Conservation (phyloP, 1,140 invertebrate species). For the Leptinotarsa defecta region DNA sequence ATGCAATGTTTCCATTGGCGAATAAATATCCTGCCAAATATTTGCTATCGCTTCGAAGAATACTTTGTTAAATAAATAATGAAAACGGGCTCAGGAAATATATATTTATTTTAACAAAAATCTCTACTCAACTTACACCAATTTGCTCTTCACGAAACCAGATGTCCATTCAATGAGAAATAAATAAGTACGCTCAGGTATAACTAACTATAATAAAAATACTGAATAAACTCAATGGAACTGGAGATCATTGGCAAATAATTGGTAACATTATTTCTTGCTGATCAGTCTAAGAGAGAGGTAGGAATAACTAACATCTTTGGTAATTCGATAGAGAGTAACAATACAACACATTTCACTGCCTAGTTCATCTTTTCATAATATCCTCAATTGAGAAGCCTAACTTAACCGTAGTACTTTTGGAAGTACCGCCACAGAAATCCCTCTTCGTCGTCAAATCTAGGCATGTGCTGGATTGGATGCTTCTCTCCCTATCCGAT, state of each 20-base stretch:
- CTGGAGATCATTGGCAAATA: not conserved
- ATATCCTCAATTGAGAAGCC: constrained; percentile 84
- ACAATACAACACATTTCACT: constrained; percentile 23
- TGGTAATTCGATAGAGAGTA: constrained; percentile 30
- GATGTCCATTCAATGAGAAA: no score
- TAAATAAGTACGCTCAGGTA: no score
- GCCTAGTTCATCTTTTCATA: constrained; percentile 69
- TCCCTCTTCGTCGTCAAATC: constrained; percentile 47
- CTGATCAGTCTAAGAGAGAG: constrained; percentile 26
- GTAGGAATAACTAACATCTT: constrained; percentile 36
- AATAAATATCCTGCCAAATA: no score
- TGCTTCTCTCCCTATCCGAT: constrained; percentile 24
- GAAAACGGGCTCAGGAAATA: no score
- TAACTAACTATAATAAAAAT: no score
- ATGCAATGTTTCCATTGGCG: no score
- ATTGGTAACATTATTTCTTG: not conserved
- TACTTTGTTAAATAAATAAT: no score
- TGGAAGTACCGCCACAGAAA: constrained; percentile 30
- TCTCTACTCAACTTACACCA: no score
- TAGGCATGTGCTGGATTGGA: constrained; percentile 37
- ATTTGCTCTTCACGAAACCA: no score
- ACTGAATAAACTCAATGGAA: no score
- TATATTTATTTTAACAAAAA: no score
- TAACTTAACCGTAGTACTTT: constrained; percentile 58
- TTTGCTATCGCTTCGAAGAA: no score